These are phyloP conservation scores for Drosophila gunungcola DNA, from an alignment of 1,140 invertebrate species.

Conservation along the genomic window DNA sequence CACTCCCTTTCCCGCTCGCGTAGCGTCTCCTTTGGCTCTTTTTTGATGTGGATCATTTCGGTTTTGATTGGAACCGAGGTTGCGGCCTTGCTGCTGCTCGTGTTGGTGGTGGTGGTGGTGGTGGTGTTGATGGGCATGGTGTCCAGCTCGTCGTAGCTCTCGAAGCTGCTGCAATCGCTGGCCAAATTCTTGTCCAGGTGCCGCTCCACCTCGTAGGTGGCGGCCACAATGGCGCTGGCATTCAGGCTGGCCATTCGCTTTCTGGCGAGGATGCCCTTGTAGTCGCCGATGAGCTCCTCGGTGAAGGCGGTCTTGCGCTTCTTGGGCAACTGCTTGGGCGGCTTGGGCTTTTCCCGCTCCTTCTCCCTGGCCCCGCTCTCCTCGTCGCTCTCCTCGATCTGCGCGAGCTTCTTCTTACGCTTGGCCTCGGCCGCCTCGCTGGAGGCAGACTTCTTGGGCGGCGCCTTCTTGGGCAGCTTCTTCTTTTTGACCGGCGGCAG, in stretches of 20 bases:
- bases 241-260: constrained; percentile 97
- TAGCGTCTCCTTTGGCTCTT: constrained; percentile 49
- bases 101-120: too few species aligned
- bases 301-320: constrained; percentile 87
- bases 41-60: constrained; percentile 58
- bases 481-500: constrained; percentile 61
- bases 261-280: constrained; percentile 94
- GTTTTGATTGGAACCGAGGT: constrained; percentile 3
- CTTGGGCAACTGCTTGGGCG: constrained; percentile 72
- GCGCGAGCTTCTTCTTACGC: constrained; percentile 31
- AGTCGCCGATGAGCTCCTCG: constrained; percentile 89
- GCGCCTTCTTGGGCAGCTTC: constrained; percentile 60
- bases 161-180: constrained; percentile 85
- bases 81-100: neutral
- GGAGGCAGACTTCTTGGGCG: constrained; percentile 27
- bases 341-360: constrained; percentile 43
- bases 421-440: constrained; percentile 27
- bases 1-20: constrained; percentile 18
- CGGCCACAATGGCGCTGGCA: constrained; percentile 95
- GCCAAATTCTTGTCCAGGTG: constrained; percentile 81
- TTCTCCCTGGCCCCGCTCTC: constrained; percentile 24
- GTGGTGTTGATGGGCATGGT: constrained; percentile 12
- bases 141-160: constrained; percentile 81
- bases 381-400: constrained; percentile 51
- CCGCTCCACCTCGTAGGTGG: constrained; percentile 92